Percentiles rank a stretch among this genome's conserved stretches.
Evolutionary conservation across 1,140 invertebrate species (phyloP).

Genomic region (Steinernema khuongi): DNA sequence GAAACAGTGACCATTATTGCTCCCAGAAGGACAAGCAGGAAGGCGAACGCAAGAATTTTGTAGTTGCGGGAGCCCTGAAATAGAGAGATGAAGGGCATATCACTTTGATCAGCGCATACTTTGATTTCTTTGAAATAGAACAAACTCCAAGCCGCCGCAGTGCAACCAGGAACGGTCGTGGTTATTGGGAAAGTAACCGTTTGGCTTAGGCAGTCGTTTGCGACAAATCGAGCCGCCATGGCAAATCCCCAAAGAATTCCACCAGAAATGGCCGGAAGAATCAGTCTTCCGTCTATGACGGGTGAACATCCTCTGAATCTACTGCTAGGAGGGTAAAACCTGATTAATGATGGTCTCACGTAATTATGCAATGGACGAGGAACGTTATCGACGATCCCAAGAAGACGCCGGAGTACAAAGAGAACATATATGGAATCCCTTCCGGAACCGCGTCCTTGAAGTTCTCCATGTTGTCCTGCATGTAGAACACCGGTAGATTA

Average conservation of each 20-base stretch:
- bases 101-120: conserved; percentile 15
- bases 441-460: conserved; percentile 20
- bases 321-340: not conserved
- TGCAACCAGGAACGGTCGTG: conserved; percentile 33
- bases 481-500: conserved; percentile 37
- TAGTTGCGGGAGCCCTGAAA: not conserved
- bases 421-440: conserved; percentile 62
- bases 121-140: conserved; percentile 39
- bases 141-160: conserved; percentile 35
- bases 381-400: conserved; percentile 60
- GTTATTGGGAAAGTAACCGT: conserved; percentile 39
- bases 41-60: not conserved
- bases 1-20: not conserved
- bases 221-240: conserved; percentile 29
- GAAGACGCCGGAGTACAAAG: conserved; percentile 61
- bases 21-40: not conserved
- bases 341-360: not conserved
- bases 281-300: conserved; percentile 6
- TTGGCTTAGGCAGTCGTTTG: conserved; percentile 31
- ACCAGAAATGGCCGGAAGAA: conserved; percentile 19
- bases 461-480: conserved; percentile 29
- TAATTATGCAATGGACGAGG: conserved; percentile 56
- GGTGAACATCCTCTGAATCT: not conserved
- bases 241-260: conserved; percentile 28
- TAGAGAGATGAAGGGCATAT: not conserved